Percentiles rank a stretch among this genome's conserved stretches.
Evolutionary conservation across 2,113 vertebrate genomes (phyloP).

Genomic region (Himantopus leucocephalus): DNA sequence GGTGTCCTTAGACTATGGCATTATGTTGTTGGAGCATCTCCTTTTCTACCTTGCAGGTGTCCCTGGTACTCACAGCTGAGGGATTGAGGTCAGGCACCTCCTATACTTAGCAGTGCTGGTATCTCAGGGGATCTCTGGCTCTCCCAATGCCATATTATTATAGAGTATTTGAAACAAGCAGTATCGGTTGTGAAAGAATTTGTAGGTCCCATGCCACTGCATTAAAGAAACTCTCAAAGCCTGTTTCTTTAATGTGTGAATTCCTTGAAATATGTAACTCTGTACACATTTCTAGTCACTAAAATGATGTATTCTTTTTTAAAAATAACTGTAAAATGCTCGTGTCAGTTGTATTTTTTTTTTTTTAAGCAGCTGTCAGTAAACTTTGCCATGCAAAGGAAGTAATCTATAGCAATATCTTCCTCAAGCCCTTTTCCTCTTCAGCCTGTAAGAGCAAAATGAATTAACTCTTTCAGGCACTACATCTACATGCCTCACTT

Average conservation of each 20-base stretch:
- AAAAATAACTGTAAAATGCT: conserved; percentile 8
- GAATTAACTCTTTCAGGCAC: background rate
- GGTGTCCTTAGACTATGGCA: background rate
- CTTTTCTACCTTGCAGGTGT: background rate
- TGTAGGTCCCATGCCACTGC: background rate
- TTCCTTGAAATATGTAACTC: background rate
- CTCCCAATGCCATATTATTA: background rate
- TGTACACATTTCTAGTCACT: conserved; percentile 2
- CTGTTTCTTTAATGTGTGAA: background rate
- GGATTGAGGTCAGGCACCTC: background rate
- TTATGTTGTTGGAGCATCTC: background rate
- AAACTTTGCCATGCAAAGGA: background rate
- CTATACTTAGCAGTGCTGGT: background rate
- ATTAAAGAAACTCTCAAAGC: background rate
- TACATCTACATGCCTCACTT: background rate
- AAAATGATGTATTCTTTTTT: background rate
- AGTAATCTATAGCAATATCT: background rate
- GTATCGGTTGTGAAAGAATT: background rate
- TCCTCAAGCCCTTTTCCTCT: background rate
- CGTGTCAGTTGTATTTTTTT: background rate
- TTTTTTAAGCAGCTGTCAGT: background rate
- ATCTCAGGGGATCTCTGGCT: conserved; percentile 19
- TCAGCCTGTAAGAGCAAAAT: background rate
- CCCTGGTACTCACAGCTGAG: background rate
- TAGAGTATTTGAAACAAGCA: background rate